phyloP scores from a whole-genome alignment of 1,140 invertebrate species.

The Drosophila pandora region DNA sequence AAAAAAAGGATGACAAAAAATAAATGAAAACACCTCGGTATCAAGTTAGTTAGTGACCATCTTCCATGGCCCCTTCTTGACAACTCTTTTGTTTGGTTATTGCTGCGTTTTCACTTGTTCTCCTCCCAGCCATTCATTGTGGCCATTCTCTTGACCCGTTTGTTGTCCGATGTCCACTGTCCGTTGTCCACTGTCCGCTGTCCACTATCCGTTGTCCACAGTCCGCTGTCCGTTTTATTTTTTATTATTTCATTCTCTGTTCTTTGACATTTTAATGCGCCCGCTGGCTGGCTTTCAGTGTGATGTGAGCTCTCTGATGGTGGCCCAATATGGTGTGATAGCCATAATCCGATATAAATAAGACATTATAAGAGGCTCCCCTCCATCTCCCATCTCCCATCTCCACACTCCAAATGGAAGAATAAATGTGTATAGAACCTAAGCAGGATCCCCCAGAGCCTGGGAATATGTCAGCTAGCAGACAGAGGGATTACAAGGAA shows the following conservation, averaged over 20 bases:
- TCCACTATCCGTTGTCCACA: slow-evolving; percentile 6
- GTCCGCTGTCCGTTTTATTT: slow-evolving; percentile 52
- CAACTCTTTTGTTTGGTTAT: slow-evolving; percentile 51
- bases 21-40: slow-evolving; percentile 31
- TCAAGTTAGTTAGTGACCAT: slow-evolving; percentile 48
- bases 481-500: slow-evolving; percentile 71
- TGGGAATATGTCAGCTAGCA: slow-evolving; percentile 25
- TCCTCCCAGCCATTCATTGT: neutral
- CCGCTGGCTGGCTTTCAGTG: slow-evolving; percentile 74
- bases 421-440: slow-evolving; percentile 4
- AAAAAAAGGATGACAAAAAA: slow-evolving; percentile 8
- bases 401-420: neutral
- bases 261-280: slow-evolving; percentile 79
- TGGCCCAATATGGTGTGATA: slow-evolving; percentile 71
- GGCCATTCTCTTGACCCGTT: slow-evolving; percentile 2
- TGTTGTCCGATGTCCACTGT: neutral
- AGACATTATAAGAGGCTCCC: slow-evolving; percentile 71
- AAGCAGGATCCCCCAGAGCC: slow-evolving; percentile 32
- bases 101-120: slow-evolving; percentile 37
- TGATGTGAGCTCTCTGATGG: slow-evolving; percentile 57
- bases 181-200: slow-evolving; percentile 7
- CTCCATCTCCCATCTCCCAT: neutral
- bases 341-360: slow-evolving; percentile 79
- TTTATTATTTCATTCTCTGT: slow-evolving; percentile 56
- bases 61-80: slow-evolving; percentile 35